phyloP scores from a whole-genome alignment of 1,140 invertebrate species.

The Trachymyrmex cornetzi region DNA sequence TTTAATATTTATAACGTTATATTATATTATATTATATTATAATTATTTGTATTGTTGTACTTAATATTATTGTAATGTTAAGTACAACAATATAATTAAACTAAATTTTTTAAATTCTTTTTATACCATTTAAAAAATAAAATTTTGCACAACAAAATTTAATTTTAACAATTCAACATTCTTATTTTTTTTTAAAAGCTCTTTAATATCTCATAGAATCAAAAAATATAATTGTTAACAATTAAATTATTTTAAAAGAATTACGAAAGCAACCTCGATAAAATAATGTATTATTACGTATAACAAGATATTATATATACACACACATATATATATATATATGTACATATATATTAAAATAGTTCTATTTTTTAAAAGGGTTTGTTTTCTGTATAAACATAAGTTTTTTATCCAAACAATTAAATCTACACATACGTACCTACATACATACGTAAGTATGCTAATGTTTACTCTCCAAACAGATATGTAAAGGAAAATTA shows the following conservation, averaged over 20 bases:
- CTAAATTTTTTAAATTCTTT: neutral
- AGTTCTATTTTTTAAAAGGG: neutral
- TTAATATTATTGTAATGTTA: neutral
- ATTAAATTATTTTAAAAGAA: neutral
- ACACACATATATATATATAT: no score
- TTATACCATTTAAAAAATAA: neutral
- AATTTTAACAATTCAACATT: neutral
- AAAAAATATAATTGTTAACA: neutral
- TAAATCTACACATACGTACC: neutral
- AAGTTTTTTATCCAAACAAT: neutral
- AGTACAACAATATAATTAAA: neutral
- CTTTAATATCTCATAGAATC: no score
- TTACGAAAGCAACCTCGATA: no score
- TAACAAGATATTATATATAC: no score
- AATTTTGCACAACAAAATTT: neutral
- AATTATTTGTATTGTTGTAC: no score
- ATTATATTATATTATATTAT: no score
- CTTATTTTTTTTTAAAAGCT: neutral
- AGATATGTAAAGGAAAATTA: slow-evolving; percentile 54
- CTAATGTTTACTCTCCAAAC: slow-evolving; percentile 26
- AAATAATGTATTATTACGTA: no score
- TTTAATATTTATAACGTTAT: neutral
- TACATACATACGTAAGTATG: neutral
- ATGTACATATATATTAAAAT: neutral
- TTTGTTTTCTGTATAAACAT: neutral